Evolutionary conservation across 2,797 vertebrate species (phyloP), one percentile per base, ranked within the genome.

Genomic region (Synaphobranchus kaupii): DNA sequence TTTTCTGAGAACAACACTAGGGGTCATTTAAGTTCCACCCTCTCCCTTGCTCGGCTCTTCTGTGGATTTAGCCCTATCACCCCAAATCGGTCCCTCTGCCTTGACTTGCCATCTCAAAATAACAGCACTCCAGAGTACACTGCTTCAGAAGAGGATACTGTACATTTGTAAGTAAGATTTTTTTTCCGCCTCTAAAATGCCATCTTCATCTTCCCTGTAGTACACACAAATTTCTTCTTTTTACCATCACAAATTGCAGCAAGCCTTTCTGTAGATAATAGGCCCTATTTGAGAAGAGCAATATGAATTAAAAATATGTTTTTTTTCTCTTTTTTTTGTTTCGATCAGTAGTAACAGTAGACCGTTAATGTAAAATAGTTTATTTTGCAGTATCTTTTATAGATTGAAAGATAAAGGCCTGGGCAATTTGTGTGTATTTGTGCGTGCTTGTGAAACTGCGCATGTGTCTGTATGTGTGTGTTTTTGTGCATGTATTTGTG

Each of bases 231-330:
- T 56, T 22, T 47, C 56, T 34, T n/a, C 22, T 47, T 47, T 50
- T 47, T 31, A 71, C 47, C 48, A 56, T 48, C 48, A 76, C 86
- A 87, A 87, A 87, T 87, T 73, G 82, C 82, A 87, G 34, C 4
- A 47, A 48, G 63, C 28, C 83, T 84, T 84, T 73, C 48, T 76
- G 66, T 84, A 73, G 71, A 50, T 87, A 84, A 73, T 84, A 52
- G 86, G 82, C 52, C 48, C 66, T 84, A 58, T 87, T 76, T 87
- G 82, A 87, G 81, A 66, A 84, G 81, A 87, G 83, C 82, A 87
- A 73, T 71, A 22, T 17, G 66, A 84, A 58, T 76, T 10, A 63
- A 48, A 68, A 47, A 82, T 54, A 76, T 83, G 47, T 87, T 34
- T 25, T 73, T 81, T 28, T 28, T 15, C 22, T 48, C 22, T 48